Base-by-base conservation (phyloP, 2,888 invertebrate genomes). In the Ctenicera cuprea region DNA sequence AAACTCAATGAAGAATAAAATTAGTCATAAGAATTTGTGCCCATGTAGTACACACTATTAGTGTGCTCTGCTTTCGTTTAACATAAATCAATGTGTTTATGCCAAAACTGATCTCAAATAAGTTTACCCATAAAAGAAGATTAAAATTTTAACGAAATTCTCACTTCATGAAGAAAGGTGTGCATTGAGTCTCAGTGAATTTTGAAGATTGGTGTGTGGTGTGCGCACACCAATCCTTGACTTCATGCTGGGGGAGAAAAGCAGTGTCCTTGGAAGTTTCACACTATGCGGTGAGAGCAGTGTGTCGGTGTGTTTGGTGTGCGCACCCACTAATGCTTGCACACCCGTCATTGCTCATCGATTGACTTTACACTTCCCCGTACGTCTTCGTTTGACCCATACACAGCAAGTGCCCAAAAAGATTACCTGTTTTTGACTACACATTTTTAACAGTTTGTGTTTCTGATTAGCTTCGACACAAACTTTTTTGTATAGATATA, bases 321-420 rank as follows among this genome's bases (percentile, higher is more conserved):
- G 86, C 86, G 86, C 86, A 86, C 86, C 85, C 85, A 83, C 80
- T 84, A 84, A 84, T 80, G 81, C 81, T 81, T 81, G 81, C 78
- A 78, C 79, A 78, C 76, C 76, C 65, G 16, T 26, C 48, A 33
- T 1, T 59, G 41, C 67, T 57, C 67, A 57, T 63, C 70, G 63
- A 54, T 68, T 63, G 45, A 18, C 14, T 33, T 68, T 45, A 26
- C 37, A 61, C 33, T 48, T 22, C 52, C 52, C 38, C 52, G 63
- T 61, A 43, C 45, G 64, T 54, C 64, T 57, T 43, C 64, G 71
- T 65, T 41, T 59, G 52, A 1, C 22, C 62, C 62, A 66, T 72
- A 72, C 57, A 57, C 33, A 54, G 57, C 64, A 63, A 70, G 52
- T 71, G 71, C 64, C 41, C 61, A 62, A 62, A 18, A 14, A 62